Base-by-base conservation (phyloP, 2,113 vertebrate genomes). In the Cololabis saira region DNA sequence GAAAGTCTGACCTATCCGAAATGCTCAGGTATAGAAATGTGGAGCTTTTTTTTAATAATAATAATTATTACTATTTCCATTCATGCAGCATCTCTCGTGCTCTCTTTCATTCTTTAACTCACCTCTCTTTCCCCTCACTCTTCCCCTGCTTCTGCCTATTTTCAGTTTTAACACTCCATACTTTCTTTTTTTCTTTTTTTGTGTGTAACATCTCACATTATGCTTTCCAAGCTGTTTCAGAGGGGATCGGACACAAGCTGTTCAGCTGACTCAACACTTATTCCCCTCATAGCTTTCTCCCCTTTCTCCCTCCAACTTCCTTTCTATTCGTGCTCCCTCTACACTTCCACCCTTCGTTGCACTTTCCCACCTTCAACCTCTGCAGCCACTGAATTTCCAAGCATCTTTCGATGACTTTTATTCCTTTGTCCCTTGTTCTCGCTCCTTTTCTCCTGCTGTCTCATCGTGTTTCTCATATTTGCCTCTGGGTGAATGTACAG, bases 251-350 rank as follows among this genome's bases (percentile, higher is more conserved):
- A 68, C 67, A 64, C 49, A 21, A 78, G 76, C 76, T 58, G 61
- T 81, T 88, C 50, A 60, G 85, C 83, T 86, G 82, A 90, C 67
- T 89, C 79, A 43, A 74, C 71, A 65, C 67, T 80, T 84, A 47
- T 69, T 68, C 59, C 16, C 57, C 67, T 69, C 48, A 33, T 44
- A 74, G 74, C 43, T 74, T 78, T 67, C 54, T 57, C 76, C 63
- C 45, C 63, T 64, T 21, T 12, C 54, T 47, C 58, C 50, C 51
- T 41, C 33, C 22, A 10, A 27, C 61, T 60, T 50, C 57, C 52
- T 59, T 63, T 55, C 69, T 51, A 33, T 51, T 48, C 57, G 54
- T 37, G 1, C 48, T 58, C 61, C 48, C 16, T 71, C 63, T 42
- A 24, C 13, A 22, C 61, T 50, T 55, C 49, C 50, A 12, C 50